Conservation (phyloP, 2,797 vertebrate species). For the Pelodytes ibericus region DNA sequence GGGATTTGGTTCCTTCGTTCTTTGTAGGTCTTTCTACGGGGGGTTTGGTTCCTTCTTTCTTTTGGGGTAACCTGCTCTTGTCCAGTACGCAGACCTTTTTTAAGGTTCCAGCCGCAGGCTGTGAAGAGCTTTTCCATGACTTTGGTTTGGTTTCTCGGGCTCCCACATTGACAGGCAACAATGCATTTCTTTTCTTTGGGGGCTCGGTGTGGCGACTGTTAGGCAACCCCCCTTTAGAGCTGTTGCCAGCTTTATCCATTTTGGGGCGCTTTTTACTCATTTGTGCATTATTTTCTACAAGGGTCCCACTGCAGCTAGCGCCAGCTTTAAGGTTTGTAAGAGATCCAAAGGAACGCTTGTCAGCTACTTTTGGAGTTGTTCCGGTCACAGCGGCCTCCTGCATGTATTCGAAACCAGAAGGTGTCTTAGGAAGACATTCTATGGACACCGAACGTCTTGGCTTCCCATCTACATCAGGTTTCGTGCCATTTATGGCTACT, state of each 20-base stretch:
- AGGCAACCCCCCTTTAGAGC: slow-evolving; percentile 11
- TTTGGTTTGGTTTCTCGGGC: slow-evolving; percentile 67
- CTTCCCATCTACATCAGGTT: slow-evolving; percentile 54
- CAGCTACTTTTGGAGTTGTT: slow-evolving; percentile 57
- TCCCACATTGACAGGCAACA: slow-evolving; percentile 56
- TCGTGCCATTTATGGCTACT: slow-evolving; percentile 61
- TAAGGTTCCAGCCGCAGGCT: slow-evolving; percentile 50
- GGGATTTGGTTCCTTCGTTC: slow-evolving; percentile 54
- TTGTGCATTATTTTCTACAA: slow-evolving; percentile 55
- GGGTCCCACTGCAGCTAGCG: slow-evolving; percentile 35
- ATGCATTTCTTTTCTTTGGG: slow-evolving; percentile 59
- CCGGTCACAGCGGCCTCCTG: slow-evolving; percentile 69
- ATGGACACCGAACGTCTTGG: slow-evolving; percentile 73
- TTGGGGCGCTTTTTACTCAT: slow-evolving; percentile 58
- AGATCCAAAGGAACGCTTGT: slow-evolving; percentile 53
- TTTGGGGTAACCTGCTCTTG: slow-evolving; percentile 51
- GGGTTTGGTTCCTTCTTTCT: slow-evolving; percentile 51
- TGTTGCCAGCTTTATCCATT: slow-evolving; percentile 53
- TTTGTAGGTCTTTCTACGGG: slow-evolving; percentile 57
- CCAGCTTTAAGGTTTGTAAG: slow-evolving; percentile 54
- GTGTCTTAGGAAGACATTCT: slow-evolving; percentile 68
- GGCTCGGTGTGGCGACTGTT: slow-evolving; percentile 52
- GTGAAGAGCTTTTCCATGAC: slow-evolving; percentile 54
- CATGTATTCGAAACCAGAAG: slow-evolving; percentile 59
- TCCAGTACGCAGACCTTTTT: slow-evolving; percentile 62